phyloP scores from a whole-genome alignment of 2,113 vertebrate species.

The Euleptes europaea region DNA sequence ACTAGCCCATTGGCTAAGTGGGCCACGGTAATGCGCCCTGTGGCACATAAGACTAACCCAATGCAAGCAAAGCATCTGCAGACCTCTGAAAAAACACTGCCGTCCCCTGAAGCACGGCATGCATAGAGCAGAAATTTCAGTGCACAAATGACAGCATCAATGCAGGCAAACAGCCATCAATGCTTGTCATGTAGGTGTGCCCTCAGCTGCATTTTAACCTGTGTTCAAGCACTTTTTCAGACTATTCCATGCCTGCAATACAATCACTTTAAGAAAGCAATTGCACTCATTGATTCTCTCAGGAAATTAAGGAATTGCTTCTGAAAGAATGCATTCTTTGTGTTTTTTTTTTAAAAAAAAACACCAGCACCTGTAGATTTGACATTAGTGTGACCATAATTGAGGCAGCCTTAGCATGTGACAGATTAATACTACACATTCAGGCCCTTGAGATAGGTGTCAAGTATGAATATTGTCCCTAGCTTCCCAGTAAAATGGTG shows the following conservation, averaged over 20 bases:
- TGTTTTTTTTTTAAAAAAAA: slow-evolving; percentile 18
- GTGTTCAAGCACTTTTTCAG: background rate
- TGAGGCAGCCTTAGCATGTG: background rate
- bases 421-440: slow-evolving; percentile 42
- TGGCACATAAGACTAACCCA: background rate
- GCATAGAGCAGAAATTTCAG: background rate
- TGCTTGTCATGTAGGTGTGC: background rate
- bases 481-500: rapidly evolving
- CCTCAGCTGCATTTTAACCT: background rate
- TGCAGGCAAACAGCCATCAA: background rate
- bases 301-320: background rate
- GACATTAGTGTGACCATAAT: slow-evolving; percentile 40
- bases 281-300: background rate
- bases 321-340: slow-evolving; percentile 33
- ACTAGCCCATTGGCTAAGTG: background rate
- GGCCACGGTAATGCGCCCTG: too few relatives aligned
- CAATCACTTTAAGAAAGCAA: background rate
- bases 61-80: background rate
- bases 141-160: background rate
- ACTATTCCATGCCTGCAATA: background rate
- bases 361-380: background rate
- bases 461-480: background rate
- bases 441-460: slow-evolving; percentile 8
- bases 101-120: background rate
- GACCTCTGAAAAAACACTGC: background rate